Base-by-base conservation (phyloP, 2,888 invertebrate species). In the Rhodophaea formosa region DNA sequence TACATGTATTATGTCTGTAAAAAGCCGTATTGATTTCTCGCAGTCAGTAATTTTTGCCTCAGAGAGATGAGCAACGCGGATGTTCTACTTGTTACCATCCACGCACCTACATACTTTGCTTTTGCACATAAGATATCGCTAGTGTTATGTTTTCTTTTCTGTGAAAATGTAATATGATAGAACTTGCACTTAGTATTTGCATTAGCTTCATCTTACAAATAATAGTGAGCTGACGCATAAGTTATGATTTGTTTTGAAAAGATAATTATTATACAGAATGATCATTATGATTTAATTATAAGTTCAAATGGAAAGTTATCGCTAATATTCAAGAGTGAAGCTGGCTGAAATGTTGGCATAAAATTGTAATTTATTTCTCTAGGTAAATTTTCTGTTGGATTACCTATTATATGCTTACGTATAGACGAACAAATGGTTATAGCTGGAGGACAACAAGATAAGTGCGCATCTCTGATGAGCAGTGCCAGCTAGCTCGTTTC, bases 11-110 rank as follows among this genome's bases (percentile, higher is more conserved):
- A 59, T 57, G 55, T 58, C 47, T 56, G 59, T 62, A 67, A 67
- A 64, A 69, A 65, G 59, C 57, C 45, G 64, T 68, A 68, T 69
- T 63, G 64, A 64, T 68, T 67, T 69, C 66, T 66, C 65, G 60
- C 62, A 55, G 56, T 49, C 60, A 57, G 66, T 65, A 63, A 68
- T 68, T 69, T 66, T 65, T 17, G 14, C 55, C 57, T 62, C 55
- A 62, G 62, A 67, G 65, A 59, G 66, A 64, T 60, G 56, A 62
- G 56, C 57, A 53, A 55, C 64, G 65, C 70, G 69, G 67, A 67
- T 70, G 69, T 63, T 62, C 69, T 67, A 68, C 68, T 70, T 69
- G 65, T 57, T 61, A 55, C 59, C 49, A 61, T 60, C 59, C 53
- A 61, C 57, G 59, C 61, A 62, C 60, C 57, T 62, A 62, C 57